These are phyloP conservation scores for Callyntrura sp. DNA, from an alignment of 2,888 invertebrate genomes.

Conservation along the genomic window DNA sequence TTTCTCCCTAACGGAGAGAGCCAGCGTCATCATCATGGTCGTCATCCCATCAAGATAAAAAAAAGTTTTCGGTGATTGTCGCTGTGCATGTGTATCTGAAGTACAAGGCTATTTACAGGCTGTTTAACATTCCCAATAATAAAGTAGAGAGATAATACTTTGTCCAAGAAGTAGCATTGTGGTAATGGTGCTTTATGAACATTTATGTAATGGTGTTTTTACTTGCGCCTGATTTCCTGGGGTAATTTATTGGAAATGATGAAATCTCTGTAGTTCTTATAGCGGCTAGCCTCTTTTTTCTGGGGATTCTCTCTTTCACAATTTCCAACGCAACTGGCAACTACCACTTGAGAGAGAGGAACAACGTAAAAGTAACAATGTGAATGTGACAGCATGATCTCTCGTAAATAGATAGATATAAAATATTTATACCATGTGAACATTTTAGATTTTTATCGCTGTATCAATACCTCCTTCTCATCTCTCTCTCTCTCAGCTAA, in stretches of 20 bases:
- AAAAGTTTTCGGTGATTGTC: neutral
- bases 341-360: no score
- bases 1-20: neutral
- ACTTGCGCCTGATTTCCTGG: conserved; percentile 1
- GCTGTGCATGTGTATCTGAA: no score
- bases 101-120: conserved; percentile 3
- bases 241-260: conserved; percentile 70
- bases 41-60: neutral
- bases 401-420: neutral
- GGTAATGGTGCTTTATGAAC: neutral
- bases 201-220: neutral
- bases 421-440: neutral
- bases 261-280: conserved; percentile 45
- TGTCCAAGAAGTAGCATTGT: no score
- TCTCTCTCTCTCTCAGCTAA: neutral
- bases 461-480: neutral
- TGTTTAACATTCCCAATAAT: neutral
- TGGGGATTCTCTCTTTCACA: no score
- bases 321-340: no score
- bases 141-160: no score
- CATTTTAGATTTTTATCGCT: neutral
- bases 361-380: no score
- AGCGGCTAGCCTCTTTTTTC: neutral
- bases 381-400: neutral
- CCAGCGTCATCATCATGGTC: no score